Evolutionary conservation across 2,113 vertebrate species (phyloP), one percentile per base, ranked within the genome.

Genomic region (Podocnemis expansa): DNA sequence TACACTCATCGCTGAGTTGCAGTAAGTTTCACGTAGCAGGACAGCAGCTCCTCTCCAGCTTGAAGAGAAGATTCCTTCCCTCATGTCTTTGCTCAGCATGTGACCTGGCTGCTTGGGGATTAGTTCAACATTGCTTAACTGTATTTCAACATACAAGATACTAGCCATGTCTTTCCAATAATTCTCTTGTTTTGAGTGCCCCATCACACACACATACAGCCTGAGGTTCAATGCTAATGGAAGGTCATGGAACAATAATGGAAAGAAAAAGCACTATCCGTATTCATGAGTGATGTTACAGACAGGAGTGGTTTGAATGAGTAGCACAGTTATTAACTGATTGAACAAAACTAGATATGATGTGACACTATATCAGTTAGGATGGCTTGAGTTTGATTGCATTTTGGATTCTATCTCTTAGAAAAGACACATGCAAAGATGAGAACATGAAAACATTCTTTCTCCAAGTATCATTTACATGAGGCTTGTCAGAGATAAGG

Each of bases 251-350:
- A 78, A 55, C 43, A 80, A 14, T 9, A 43, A 19, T 34, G 24
- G 24, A 73, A 85, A 81, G 84, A 76, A 60, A 91, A 93, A 31
- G 4, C 79, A 17, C 24, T 34, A 31, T 79, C 70, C 85, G 14
- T 73, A 80, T n/a, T 52, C 58, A 14, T 21, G 29, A 89, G 17
- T n/a, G 70, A 47, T 76, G 51, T 51, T 93, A 52, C 49, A 81
- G 58, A 90, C 21, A 29, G n/a, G 58, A 91, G 29, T 25, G 25
- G 54, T 82, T 2, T 49, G 13, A 45, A 78, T 86, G 52, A 95
- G 11, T 51, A 34, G 73, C 89, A 81, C 7, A 14, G 29, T 54
- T 84, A 91, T 89, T 92, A 92, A 93, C 88, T 95, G 91, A 83
- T 83, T 87, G 73, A 38, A 89, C 93, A 67, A 54, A 89, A 80